phyloP scores from a whole-genome alignment of 2,113 vertebrate genomes.

The Potamarius usumacintae region DNA sequence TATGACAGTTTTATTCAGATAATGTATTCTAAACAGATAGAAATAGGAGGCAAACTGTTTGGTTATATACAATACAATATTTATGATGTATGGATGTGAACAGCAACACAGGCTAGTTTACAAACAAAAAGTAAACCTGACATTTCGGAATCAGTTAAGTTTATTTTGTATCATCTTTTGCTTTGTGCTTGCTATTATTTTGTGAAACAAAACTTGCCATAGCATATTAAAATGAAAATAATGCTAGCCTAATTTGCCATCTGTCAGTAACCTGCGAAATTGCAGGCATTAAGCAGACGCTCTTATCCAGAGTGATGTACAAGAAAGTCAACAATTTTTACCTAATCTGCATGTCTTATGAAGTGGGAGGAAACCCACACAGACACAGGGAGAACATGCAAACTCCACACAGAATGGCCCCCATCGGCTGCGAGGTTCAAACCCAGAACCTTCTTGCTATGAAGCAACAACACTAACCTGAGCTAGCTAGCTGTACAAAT shows the following conservation, averaged over 20 bases:
- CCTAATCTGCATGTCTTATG: too few species aligned
- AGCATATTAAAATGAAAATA: background rate
- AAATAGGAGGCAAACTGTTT: background rate
- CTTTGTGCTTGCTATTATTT: background rate
- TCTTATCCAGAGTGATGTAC: too few species aligned
- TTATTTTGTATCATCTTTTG: background rate
- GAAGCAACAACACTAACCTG: too few species aligned
- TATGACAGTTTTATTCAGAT: background rate
- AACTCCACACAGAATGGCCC: too few species aligned
- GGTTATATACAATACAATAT: background rate
- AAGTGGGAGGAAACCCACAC: too few species aligned
- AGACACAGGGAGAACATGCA: too few species aligned
- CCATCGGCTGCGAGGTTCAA: too few species aligned
- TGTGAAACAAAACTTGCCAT: background rate
- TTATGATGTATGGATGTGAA: too few species aligned
- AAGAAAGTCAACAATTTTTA: too few species aligned
- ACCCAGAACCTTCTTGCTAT: too few species aligned
- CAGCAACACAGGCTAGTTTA: background rate
- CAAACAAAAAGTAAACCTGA: background rate
- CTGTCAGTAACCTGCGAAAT: too few species aligned
- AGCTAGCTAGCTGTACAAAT: background rate
- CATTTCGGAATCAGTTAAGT: background rate
- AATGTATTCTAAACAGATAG: background rate
- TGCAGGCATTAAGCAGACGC: too few species aligned
- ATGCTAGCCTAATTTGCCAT: background rate